Percentiles rank a stretch among this genome's conserved stretches.
Evolutionary conservation across 2,888 invertebrate genomes (phyloP).

Genomic region (Mythimna loreyi): DNA sequence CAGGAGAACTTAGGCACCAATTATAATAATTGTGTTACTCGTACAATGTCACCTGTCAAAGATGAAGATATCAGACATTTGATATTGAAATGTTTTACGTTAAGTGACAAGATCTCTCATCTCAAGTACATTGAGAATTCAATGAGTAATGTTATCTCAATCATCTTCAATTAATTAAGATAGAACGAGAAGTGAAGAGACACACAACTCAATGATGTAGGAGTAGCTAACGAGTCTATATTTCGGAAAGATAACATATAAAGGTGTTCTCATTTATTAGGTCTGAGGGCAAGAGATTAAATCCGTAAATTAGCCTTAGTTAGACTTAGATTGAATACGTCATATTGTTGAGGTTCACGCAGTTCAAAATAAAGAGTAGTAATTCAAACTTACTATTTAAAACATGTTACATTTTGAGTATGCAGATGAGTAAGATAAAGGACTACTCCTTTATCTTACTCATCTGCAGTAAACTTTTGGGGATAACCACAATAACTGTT

Average conservation of each 20-base stretch:
- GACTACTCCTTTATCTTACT: background rate
- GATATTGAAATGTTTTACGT: slow-evolving; percentile 33
- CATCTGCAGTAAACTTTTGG: background rate
- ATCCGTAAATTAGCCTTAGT: background rate
- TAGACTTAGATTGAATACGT: background rate
- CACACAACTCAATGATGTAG: background rate
- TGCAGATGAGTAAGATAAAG: background rate
- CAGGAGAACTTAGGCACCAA: background rate
- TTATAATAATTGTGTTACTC: slow-evolving; percentile 17
- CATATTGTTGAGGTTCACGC: too few relatives aligned
- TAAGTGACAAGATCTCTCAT: slow-evolving; percentile 37
- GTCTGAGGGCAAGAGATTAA: background rate
- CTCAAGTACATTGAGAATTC: slow-evolving; percentile 25
- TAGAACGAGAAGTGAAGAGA: slow-evolving; percentile 29
- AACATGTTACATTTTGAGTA: too few relatives aligned
- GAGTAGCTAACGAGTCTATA: background rate
- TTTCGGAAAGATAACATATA: slow-evolving; percentile 3
- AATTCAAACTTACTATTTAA: background rate
- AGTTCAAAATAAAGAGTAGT: background rate
- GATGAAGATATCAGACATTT: slow-evolving; percentile 14
- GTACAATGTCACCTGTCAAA: slow-evolving; percentile 14
- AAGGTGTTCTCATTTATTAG: slow-evolving; percentile 1
- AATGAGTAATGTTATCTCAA: slow-evolving; percentile 32
- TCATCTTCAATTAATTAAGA: slow-evolving; percentile 47
- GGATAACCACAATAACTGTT: background rate